Evolutionary conservation across 2,113 vertebrate genomes (phyloP), one percentile per base, ranked within the genome.

Genomic region (Cephalopterus ornatus): DNA sequence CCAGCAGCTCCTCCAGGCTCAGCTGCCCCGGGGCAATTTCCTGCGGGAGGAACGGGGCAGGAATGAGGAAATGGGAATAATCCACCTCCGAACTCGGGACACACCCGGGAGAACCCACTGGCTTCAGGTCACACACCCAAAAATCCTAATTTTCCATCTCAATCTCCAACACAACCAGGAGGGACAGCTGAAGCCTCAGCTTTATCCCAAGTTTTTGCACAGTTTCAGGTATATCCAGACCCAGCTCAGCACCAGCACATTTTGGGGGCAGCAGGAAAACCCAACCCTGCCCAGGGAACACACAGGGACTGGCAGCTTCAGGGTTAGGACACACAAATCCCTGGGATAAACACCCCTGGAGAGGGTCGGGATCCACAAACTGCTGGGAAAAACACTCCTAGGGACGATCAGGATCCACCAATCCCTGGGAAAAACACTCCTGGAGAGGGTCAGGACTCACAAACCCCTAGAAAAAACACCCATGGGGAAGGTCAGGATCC

Each of bases 1-100:
- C 99, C 95, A 99, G 91, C 71, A 99, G 98, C 24, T 98, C 98
- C 97, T 99, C 99, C 96, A 99, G 98, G 78, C 98, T 99, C 97
- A 99, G 97, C 94, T 99, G 98, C 24, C 98, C 98, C 0, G 98
- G 98, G 24, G 97, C 91, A 35, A 99, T 99, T 88, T 99, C 99
- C 99, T 99, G 90, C 0, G 47, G 18, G 8, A 9, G 8, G 14
- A 14, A 50, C 0, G 10, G 22, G 9, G 4, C 26, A 28, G 50
- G 41, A 19, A 13, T 56, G 67, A 73, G 58, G 21, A 2, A 12
- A 11, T 20, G 42, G 33, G 20, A 46, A 61, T 2, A 32, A 92
- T 50, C 5, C 11, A 3, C 37, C 65, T 32, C 62, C 5, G 9
- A 32, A 15, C 22, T 49, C 1, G 0, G 28, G 24, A 11, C 27